Percentiles rank a stretch among this genome's conserved stretches.
Conservation (phyloP, 2,888 invertebrate species). For the Xestoiulus laeticollis region DNA sequence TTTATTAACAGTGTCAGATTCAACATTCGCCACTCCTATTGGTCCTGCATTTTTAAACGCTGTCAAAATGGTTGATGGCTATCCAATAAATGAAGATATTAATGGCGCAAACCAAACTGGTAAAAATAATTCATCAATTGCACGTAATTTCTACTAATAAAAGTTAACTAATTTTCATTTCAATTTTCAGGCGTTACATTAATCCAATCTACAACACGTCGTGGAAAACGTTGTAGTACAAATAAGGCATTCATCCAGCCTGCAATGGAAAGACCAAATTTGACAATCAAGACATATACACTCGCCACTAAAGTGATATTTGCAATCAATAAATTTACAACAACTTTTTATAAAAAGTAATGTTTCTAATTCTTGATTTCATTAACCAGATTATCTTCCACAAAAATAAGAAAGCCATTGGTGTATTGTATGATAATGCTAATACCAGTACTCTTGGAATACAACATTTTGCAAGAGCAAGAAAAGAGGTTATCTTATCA, state of each 20-base stretch:
- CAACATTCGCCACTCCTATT: conserved; percentile 57
- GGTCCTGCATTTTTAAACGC: conserved; percentile 57
- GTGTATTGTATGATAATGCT: conserved; percentile 1
- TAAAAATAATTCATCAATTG: conserved; percentile 47
- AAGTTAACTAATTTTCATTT: neutral
- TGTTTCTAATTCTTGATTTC: neutral
- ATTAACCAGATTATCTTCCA: neutral
- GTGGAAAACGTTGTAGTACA: conserved; percentile 58
- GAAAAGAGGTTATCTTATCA: conserved; percentile 46
- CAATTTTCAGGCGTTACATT: neutral
- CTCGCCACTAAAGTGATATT: conserved; percentile 67
- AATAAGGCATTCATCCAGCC: conserved; percentile 68
- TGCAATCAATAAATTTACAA: no score
- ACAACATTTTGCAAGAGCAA: neutral
- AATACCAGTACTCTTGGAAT: neutral
- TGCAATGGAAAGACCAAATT: conserved; percentile 68
- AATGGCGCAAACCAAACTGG: conserved; percentile 58
- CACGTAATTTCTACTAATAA: no score
- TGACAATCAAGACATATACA: conserved; percentile 69
- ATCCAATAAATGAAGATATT: conserved; percentile 57
- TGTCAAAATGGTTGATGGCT: conserved; percentile 57
- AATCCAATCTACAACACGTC: conserved; percentile 57
- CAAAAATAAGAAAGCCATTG: neutral
- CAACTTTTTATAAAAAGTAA: neutral
- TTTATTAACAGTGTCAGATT: conserved; percentile 57